phyloP scores from a whole-genome alignment of 2,797 vertebrate species.

The Microtus obscurus region DNA sequence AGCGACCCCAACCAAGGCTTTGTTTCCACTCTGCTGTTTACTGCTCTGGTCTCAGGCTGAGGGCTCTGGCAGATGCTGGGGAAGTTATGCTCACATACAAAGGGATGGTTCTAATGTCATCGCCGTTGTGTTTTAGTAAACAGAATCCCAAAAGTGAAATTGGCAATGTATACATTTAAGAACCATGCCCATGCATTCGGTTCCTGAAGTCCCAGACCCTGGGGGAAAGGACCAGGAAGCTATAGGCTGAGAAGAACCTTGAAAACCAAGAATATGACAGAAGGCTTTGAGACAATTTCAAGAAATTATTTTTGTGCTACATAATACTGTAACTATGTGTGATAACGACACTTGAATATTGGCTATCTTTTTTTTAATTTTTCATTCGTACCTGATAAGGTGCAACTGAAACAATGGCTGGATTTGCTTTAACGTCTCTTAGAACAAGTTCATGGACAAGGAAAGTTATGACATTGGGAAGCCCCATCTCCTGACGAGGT shows the following conservation, averaged over 20 bases:
- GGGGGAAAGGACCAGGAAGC: background rate
- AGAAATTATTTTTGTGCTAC: background rate
- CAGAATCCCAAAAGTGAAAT: background rate
- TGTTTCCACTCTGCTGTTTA: background rate
- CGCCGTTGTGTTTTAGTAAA: background rate
- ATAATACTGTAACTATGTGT: background rate
- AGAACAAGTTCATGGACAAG: background rate
- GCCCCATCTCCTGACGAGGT: background rate
- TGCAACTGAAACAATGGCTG: background rate
- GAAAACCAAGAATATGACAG: background rate
- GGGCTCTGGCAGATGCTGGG: background rate
- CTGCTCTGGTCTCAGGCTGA: background rate
- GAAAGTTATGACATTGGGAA: background rate
- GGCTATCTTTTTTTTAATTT: background rate
- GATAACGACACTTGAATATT: background rate
- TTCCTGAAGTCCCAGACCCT: background rate
- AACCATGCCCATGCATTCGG: background rate
- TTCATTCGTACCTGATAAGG: background rate
- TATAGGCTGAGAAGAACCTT: background rate
- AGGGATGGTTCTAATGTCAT: background rate
- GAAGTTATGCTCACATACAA: background rate
- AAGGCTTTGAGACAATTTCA: background rate
- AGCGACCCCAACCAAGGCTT: background rate
- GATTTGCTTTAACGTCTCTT: slow-evolving; percentile 46
- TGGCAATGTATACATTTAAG: background rate